phyloP scores from a whole-genome alignment of 2,797 vertebrate genomes.

The Rhinophrynus dorsalis region DNA sequence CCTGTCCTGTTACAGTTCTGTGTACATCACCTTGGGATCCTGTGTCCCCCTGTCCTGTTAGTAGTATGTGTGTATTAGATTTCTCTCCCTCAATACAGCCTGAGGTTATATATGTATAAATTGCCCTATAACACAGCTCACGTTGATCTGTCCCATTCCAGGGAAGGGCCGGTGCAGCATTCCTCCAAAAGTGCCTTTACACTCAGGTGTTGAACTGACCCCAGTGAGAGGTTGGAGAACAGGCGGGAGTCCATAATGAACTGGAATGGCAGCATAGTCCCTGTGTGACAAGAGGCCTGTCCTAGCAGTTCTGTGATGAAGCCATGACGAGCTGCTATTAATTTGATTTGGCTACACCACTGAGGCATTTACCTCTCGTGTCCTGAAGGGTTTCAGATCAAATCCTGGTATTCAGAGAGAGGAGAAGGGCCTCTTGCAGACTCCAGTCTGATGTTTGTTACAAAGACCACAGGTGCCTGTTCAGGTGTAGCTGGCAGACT shows the following conservation, averaged over 20 bases:
- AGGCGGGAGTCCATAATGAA: background rate
- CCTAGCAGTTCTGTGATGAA: background rate
- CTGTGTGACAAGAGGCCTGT: background rate
- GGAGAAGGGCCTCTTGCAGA: background rate
- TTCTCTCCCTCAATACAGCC: too few species aligned
- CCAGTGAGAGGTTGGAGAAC: background rate
- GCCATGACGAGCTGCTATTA: conserved; percentile 5
- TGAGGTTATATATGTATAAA: too few species aligned
- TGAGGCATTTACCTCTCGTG: background rate
- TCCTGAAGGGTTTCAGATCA: conserved; percentile 3
- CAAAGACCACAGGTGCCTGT: conserved; percentile 17
- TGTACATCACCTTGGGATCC: too few species aligned
- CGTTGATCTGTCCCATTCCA: too few species aligned
- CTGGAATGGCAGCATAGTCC: background rate
- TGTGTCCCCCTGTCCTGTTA: too few species aligned
- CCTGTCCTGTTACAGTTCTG: too few species aligned
- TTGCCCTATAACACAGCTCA: too few species aligned
- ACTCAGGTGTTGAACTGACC: too few species aligned
- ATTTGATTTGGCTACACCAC: background rate
- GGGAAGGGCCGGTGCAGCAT: too few species aligned
- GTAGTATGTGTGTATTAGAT: too few species aligned
- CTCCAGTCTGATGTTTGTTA: background rate
- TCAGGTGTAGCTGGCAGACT: conserved; percentile 20
- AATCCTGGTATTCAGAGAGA: background rate
- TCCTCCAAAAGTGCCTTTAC: too few species aligned